These are phyloP conservation scores for Oscheius myriophilus DNA, from an alignment of 2,888 invertebrate species.

Conservation along the genomic window DNA sequence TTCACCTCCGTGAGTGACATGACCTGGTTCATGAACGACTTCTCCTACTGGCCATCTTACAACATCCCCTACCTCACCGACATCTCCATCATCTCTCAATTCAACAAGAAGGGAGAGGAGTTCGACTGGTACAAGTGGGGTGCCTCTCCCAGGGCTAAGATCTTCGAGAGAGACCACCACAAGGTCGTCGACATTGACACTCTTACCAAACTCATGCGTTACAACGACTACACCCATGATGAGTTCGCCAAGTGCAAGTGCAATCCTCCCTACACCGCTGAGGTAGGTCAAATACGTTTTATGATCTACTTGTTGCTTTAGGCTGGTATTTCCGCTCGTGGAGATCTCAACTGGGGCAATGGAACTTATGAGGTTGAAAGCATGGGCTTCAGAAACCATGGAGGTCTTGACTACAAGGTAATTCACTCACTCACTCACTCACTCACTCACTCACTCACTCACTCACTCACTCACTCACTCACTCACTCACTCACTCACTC, in stretches of 20 bases:
- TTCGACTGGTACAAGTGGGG: conserved; percentile 77
- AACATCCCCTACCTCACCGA: conserved; percentile 78
- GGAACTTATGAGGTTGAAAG: conserved; percentile 80
- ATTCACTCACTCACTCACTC: background rate
- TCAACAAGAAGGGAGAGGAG: conserved; percentile 72
- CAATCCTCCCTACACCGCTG: conserved; percentile 77
- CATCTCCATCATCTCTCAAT: conserved; percentile 78
- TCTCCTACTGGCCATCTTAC: conserved; percentile 82
- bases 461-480: no score
- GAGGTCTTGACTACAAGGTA: conserved; percentile 80
- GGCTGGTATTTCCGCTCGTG: conserved; percentile 80
- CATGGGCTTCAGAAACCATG: conserved; percentile 80
- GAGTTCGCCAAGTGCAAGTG: conserved; percentile 78
- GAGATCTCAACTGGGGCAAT: conserved; percentile 79
- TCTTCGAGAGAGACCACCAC: conserved; percentile 75
- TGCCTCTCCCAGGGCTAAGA: conserved; percentile 72
- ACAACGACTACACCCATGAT: conserved; percentile 80
- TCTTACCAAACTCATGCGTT: conserved; percentile 77
- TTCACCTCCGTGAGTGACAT: conserved; percentile 57
- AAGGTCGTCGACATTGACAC: conserved; percentile 76
- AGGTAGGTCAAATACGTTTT: conserved; percentile 66
- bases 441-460: no score
- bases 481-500: no score
- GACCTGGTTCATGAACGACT: conserved; percentile 70
- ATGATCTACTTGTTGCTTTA: conserved; percentile 8